Percentiles rank a stretch among this genome's conserved stretches.
Evolutionary conservation across 1,140 invertebrate genomes (phyloP).

Genomic region (Chymomyza costata): DNA sequence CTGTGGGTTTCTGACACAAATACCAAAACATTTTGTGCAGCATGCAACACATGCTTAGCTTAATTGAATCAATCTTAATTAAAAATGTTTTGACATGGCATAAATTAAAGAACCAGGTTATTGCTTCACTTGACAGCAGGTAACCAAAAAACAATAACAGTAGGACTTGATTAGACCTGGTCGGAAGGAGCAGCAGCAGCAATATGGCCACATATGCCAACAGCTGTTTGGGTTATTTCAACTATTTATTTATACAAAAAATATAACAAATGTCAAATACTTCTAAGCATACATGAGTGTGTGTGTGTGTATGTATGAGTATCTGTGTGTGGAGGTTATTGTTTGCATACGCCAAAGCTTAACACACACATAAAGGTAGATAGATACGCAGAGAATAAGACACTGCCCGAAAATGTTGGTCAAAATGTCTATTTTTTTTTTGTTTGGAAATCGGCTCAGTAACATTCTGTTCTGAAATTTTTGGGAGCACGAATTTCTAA

Average conservation of each 20-base stretch:
- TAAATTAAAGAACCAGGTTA: slow-evolving; percentile 24
- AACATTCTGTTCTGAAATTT: too few relatives aligned
- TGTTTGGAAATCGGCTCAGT: too few relatives aligned
- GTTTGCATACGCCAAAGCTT: slow-evolving; percentile 53
- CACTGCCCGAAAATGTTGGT: too few relatives aligned
- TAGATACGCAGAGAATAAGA: not conserved
- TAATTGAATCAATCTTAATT: slow-evolving; percentile 70
- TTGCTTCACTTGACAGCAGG: slow-evolving; percentile 3
- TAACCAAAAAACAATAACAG: too few relatives aligned
- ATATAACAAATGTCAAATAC: slow-evolving; percentile 72
- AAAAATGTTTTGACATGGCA: slow-evolving; percentile 46
- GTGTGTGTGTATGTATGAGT: slow-evolving; percentile 15
- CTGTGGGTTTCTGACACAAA: too few relatives aligned
- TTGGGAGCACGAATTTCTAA: too few relatives aligned
- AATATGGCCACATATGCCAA: slow-evolving; percentile 42
- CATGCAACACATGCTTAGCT: too few relatives aligned
- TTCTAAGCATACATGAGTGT: slow-evolving; percentile 27
- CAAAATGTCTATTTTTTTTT: too few relatives aligned
- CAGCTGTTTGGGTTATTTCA: slow-evolving; percentile 52
- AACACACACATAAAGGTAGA: slow-evolving; percentile 15
- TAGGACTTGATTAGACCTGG: not conserved
- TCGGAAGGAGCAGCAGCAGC: slow-evolving; percentile 1
- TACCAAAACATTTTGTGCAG: too few relatives aligned
- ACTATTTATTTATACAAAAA: slow-evolving; percentile 72
- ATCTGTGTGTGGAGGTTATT: not conserved